Conservation (phyloP, 2,113 vertebrate species). For the Crotalus horridus region DNA sequence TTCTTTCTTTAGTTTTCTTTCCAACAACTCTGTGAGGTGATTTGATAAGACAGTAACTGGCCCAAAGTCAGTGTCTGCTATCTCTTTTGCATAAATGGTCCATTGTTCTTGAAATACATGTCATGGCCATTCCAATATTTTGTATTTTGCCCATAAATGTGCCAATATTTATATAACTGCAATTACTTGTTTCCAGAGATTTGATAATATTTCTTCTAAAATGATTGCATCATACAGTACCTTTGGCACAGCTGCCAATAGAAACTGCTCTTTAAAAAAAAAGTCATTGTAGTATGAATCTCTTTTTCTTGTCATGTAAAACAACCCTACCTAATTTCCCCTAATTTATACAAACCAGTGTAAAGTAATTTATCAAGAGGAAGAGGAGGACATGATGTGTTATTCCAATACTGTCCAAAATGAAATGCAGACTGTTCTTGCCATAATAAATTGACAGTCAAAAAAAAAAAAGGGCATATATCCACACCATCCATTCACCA, state of each 20-base stretch:
- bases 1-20: not conserved
- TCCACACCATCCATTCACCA: not conserved
- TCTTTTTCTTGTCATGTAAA: conserved; percentile 17
- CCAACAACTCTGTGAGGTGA: not conserved
- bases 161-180: not conserved
- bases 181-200: not conserved
- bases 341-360: conserved; percentile 14
- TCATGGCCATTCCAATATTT: not conserved
- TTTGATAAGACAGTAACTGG: not conserved
- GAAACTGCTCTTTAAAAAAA: not conserved
- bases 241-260: not conserved
- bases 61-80: not conserved
- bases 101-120: not conserved
- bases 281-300: not conserved
- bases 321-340: conserved; percentile 4
- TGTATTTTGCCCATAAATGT: not conserved
- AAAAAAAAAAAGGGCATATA: not conserved
- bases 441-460: not conserved
- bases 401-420: conserved; percentile 13
- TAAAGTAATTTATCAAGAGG: conserved; percentile 8
- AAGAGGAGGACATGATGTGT: not conserved
- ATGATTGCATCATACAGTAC: not conserved
- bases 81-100: not conserved
- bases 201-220: not conserved
- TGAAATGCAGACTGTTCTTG: not conserved